phyloP scores from a whole-genome alignment of 1,140 invertebrate species.

The Trichonephila inaurata region DNA sequence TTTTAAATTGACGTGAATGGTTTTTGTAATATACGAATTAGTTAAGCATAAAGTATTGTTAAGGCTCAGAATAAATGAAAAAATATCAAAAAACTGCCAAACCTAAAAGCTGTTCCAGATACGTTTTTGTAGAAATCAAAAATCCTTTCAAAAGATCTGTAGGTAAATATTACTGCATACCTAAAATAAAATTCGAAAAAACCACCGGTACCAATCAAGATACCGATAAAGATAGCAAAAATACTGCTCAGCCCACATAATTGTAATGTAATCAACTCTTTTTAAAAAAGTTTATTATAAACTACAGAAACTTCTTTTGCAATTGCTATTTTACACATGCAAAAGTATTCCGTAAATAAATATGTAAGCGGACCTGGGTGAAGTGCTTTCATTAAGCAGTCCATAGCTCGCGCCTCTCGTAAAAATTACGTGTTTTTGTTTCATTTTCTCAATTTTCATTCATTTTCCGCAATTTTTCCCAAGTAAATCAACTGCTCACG shows the following conservation, averaged over 20 bases:
- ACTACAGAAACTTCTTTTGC: conserved; percentile 54
- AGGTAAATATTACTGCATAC: too few species aligned
- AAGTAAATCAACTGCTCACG: neutral
- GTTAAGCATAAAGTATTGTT: too few species aligned
- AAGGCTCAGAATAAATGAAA: too few species aligned
- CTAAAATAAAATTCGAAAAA: too few species aligned
- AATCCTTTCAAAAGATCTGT: too few species aligned
- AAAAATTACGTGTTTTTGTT: neutral
- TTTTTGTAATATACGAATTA: too few species aligned
- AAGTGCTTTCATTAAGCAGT: neutral
- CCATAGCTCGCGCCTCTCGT: neutral
- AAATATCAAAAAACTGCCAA: too few species aligned
- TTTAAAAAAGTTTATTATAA: conserved; percentile 51
- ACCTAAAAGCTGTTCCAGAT: too few species aligned
- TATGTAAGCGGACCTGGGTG: conserved; percentile 48
- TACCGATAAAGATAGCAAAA: neutral
- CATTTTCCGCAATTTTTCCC: neutral
- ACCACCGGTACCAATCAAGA: too few species aligned
- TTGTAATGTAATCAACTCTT: conserved; percentile 4
- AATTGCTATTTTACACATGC: conserved; percentile 35
- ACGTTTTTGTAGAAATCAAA: too few species aligned
- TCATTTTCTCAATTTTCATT: neutral
- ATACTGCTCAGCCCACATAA: neutral
- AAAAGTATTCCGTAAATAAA: conserved; percentile 54
- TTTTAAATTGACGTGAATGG: too few species aligned